phyloP scores from a whole-genome alignment of 1,140 invertebrate genomes.

The Microplitis mediator region DNA sequence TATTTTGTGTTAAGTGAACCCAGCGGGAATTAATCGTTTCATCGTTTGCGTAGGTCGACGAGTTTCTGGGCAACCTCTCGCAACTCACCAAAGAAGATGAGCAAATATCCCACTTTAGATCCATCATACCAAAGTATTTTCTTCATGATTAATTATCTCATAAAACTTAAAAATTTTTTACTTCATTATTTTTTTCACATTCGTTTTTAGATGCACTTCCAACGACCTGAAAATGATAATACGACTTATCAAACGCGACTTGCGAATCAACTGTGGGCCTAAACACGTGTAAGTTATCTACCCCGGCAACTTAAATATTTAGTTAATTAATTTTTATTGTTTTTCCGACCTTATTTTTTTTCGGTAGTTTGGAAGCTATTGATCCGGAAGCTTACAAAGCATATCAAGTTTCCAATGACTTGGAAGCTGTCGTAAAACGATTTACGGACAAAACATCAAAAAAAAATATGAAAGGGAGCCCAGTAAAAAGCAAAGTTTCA shows the following conservation, averaged over 20 bases:
- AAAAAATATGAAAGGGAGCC: conserved; percentile 26
- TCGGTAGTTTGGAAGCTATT: conserved; percentile 72
- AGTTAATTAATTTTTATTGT: conserved; percentile 6
- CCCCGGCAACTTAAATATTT: neutral
- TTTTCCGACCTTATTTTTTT: conserved; percentile 23
- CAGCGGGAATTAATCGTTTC: neutral
- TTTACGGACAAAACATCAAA: conserved; percentile 50
- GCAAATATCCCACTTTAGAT: conserved; percentile 77
- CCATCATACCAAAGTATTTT: conserved; percentile 69
- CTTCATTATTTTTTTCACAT: too few relatives aligned
- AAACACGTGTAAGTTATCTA: conserved; percentile 77
- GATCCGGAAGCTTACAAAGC: conserved; percentile 85
- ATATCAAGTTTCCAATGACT: conserved; percentile 83
- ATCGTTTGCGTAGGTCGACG: conserved; percentile 67
- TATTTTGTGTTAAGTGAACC: neutral
- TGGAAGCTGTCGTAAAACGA: conserved; percentile 74
- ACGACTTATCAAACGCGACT: conserved; percentile 86
- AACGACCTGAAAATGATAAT: conserved; percentile 88
- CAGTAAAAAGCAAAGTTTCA: conserved; percentile 51
- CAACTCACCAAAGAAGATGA: conserved; percentile 86
- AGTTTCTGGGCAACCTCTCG: conserved; percentile 74
- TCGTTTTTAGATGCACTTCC: conserved; percentile 72
- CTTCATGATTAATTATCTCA: neutral
- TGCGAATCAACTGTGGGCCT: conserved; percentile 89
- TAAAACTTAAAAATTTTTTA: too few relatives aligned